Base-by-base conservation (phyloP, 1,140 invertebrate species). In the Drosophila grimshawi region DNA sequence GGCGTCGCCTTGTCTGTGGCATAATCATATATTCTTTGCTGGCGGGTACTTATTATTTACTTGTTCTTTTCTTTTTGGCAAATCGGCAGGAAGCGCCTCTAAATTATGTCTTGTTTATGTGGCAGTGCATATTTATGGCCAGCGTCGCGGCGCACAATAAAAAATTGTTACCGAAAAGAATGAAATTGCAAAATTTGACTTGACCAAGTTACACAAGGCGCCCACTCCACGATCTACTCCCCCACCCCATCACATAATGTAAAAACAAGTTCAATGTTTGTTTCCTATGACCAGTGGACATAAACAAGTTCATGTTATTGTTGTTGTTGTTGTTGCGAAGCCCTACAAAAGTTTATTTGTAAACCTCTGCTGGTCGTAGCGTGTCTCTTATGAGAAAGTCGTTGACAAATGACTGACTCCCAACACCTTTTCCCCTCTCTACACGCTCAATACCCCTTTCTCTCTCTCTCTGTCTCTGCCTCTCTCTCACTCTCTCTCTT, bases 61-160 rank as follows among this genome's bases (percentile, higher is more conserved):
- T 78, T 83, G 64, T 82, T 78, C 83, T 56, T 59, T 68, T 80
- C n/a, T 68, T 86, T 90, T 90, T 86, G 86, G 86, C 81, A 90
- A 90, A 82, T 86, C 79, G 78, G 86, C 86, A 86, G 81, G 86
- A 90, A 90, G 81, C 70, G 52, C 83, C 72, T 71, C 81, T 90
- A 90, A 90, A 90, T 90, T 90, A 90, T 90, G 86, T 90, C 81
- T 90, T 90, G 86, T 90, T 90, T 90, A 90, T 90, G 81, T 90
- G 86, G 79, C 85, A 89, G 63, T 81, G 85, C 83, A 86, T 86
- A 86, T 86, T 86, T 86, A 86, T 86, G 83, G 55, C 81, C 83
- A 62, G 60, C 48, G 51, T 69, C 51, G 53, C 83, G 83, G 63
- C 65, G 76, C 65, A 80, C 78, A 83, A 86, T 86, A 86, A 86